These are phyloP conservation scores for Todus mexicanus DNA, from an alignment of 2,797 vertebrate species.

Conservation along the genomic window DNA sequence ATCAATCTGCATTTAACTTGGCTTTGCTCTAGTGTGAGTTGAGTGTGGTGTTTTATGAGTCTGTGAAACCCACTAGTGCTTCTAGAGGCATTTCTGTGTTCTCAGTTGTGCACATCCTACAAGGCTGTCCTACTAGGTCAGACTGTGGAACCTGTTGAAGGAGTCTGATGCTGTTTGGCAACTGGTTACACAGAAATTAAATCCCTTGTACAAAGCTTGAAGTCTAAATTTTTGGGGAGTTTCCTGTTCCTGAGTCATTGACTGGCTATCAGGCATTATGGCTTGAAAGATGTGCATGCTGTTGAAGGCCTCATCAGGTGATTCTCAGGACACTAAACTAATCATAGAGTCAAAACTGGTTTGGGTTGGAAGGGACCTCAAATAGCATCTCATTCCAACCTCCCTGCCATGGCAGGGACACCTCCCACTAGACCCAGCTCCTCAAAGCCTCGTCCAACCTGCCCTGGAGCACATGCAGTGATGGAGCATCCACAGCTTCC, in stretches of 20 bases:
- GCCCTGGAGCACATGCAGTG: too few relatives aligned
- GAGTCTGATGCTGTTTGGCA: not conserved
- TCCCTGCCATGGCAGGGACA: too few relatives aligned
- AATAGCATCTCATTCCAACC: too few relatives aligned
- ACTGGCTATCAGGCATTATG: not conserved
- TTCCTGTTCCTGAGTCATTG: not conserved
- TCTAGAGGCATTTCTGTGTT: not conserved
- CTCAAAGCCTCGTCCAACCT: too few relatives aligned
- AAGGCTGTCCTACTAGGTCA: not conserved
- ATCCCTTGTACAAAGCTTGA: not conserved
- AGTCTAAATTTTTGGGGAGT: too few relatives aligned
- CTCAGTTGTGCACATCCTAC: not conserved
- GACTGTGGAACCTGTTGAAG: not conserved
- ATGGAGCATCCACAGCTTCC: too few relatives aligned
- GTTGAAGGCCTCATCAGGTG: not conserved
- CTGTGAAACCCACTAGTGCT: not conserved
- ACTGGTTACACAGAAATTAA: not conserved
- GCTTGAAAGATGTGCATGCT: not conserved
- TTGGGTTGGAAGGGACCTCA: too few relatives aligned
- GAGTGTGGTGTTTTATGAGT: too few relatives aligned
- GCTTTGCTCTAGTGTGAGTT: not conserved
- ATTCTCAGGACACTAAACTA: not conserved
- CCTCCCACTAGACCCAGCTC: too few relatives aligned
- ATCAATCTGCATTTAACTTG: not conserved
- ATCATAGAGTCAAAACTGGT: too few relatives aligned